Base-by-base conservation (phyloP, 2,888 invertebrate species). In the Halocaridina rubra region DNA sequence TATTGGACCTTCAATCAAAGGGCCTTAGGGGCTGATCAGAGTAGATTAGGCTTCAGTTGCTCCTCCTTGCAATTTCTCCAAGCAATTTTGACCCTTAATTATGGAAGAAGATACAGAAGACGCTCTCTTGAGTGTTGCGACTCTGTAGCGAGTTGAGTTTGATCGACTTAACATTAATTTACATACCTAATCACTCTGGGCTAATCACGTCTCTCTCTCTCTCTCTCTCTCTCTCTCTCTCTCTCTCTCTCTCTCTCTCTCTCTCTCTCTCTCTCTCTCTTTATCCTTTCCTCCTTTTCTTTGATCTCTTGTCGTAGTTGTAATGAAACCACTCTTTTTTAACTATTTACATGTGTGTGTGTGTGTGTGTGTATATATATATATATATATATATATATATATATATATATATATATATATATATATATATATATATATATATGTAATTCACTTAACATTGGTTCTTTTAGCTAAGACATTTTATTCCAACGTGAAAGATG, bases 121-220 rank as follows among this genome's bases (percentile, higher is more conserved):
- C 61, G 69, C 61, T 22, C n/a, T 8, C 29, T n/a, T 13, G 61
- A 74, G 80, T 80, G 80, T 80, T 74, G 80, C 72, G 80, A 59
- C 72, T 61, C 80, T 75, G 74, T 64, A 76, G 81, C 75, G 67
- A 67, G 67, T 67, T 22, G 72, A 78, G 82, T 84, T 84, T 84
- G 82, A 84, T 84, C 82, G 82, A 84, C 82, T 84, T 84, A 84
- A 84, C 82, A 84, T 84, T 84, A 84, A 84, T 84, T 84, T 84
- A 84, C 82, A 84, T 84, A 84, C 72, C 82, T 84, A 84, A 84
- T 84, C 82, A 84, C 82, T 84, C 53, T 53, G 53, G 53, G 53
- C 53, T 53, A 53, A 53, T 53, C 53, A 53, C 53, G 53, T 53
- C 53, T 53, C 53, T 53, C 53, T 53, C 53, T 53, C 53, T 71